Evolutionary conservation across 2,888 invertebrate genomes (phyloP).

Genomic region (Erebia palarica): DNA sequence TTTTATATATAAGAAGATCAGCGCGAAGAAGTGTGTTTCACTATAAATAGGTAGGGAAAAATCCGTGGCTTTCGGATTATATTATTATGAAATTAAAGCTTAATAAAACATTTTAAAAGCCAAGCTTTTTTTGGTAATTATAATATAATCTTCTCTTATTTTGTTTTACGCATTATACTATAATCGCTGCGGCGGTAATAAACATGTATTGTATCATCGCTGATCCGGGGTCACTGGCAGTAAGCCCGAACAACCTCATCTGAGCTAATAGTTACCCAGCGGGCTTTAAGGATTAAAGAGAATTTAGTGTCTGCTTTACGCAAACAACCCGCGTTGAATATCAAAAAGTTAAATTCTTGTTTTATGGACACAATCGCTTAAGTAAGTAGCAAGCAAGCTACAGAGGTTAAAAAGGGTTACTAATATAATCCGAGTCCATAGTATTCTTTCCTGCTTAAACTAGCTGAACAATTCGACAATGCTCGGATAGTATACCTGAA

Average conservation of each 20-base stretch:
- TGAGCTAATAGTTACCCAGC: slow-evolving; percentile 35
- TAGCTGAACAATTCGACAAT: too few relatives aligned
- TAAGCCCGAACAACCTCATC: slow-evolving; percentile 32
- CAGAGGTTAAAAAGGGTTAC: too few relatives aligned
- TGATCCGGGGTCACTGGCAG: slow-evolving; percentile 31
- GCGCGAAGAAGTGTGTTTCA: too few relatives aligned
- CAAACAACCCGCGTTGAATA: slow-evolving; percentile 32
- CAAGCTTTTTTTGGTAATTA: neutral
- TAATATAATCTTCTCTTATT: neutral
- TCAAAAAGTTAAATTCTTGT: slow-evolving; percentile 25
- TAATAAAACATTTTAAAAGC: too few relatives aligned
- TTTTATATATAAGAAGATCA: too few relatives aligned
- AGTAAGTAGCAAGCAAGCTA: neutral
- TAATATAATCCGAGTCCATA: too few relatives aligned
- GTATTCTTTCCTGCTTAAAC: too few relatives aligned
- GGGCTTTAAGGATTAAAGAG: slow-evolving; percentile 36
- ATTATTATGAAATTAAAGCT: too few relatives aligned
- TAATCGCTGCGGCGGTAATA: slow-evolving; percentile 15
- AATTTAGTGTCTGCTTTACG: slow-evolving; percentile 34
- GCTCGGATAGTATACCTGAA: too few relatives aligned
- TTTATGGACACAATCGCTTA: slow-evolving; percentile 7
- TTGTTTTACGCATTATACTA: neutral
- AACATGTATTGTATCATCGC: slow-evolving; percentile 25
- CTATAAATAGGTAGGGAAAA: too few relatives aligned
- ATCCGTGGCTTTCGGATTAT: too few relatives aligned